Conservation (phyloP, 2,797 vertebrate genomes). For the Menidia menidia region DNA sequence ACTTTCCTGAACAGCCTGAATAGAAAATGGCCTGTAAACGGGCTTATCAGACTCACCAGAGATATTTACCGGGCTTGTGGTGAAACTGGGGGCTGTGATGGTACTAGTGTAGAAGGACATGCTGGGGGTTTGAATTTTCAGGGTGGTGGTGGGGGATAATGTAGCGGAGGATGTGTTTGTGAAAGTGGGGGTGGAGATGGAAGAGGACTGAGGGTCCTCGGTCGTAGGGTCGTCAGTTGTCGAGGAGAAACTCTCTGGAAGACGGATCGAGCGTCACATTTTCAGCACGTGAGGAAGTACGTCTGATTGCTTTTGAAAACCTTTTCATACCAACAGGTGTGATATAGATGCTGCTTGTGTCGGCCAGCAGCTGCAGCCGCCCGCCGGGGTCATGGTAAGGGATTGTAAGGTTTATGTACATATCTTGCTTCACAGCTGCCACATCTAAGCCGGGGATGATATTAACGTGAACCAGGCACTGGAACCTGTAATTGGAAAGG, state of each 20-base stretch:
- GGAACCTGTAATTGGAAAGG: constrained; percentile 60
- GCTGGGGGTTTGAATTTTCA: constrained; percentile 1
- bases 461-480: constrained; percentile 62
- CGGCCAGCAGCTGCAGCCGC: constrained; percentile 14
- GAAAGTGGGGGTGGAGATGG: constrained; percentile 6
- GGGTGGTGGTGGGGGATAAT: not conserved
- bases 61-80: constrained; percentile 27
- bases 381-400: not conserved
- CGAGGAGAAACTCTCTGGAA: constrained; percentile 50
- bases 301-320: not conserved
- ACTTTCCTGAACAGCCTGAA: not conserved
- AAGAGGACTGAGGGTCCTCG: not conserved
- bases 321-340: constrained; percentile 73
- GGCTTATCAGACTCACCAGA: constrained; percentile 46
- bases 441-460: constrained; percentile 71
- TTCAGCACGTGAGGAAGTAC: not conserved
- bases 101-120: not conserved
- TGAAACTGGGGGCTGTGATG: not conserved
- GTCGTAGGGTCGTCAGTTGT: constrained; percentile 26
- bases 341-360: constrained; percentile 44
- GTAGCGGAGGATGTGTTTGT: not conserved
- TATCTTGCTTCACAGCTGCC: constrained; percentile 52
- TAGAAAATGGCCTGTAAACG: not conserved
- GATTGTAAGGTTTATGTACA: constrained; percentile 26
- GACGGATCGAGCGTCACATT: not conserved